Evolutionary conservation across 1,140 invertebrate species (phyloP).

Genomic region (Choristoneura fumiferana): DNA sequence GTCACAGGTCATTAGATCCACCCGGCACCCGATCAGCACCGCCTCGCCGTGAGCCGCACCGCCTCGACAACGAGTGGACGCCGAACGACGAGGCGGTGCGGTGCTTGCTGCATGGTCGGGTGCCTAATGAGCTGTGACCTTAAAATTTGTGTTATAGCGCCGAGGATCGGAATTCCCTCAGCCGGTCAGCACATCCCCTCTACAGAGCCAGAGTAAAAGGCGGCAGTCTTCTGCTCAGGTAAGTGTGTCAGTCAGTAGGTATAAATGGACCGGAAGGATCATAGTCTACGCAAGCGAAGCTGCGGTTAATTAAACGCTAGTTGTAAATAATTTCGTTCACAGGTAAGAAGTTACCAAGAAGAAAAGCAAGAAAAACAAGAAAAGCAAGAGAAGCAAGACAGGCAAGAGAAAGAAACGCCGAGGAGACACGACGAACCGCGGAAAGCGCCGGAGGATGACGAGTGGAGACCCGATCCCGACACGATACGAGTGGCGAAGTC

Average conservation of each 20-base stretch:
- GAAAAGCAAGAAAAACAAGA: slow-evolving; percentile 50
- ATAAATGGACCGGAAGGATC: no score
- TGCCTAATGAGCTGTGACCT: no score
- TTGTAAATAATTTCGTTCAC: slow-evolving; percentile 22
- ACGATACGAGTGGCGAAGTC: slow-evolving; percentile 57
- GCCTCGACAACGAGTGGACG: no score
- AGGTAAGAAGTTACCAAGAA: slow-evolving; percentile 64
- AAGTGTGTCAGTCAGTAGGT: slow-evolving; percentile 18
- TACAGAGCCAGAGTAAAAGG: slow-evolving; percentile 54
- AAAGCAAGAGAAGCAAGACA: slow-evolving; percentile 1
- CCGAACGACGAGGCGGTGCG: no score
- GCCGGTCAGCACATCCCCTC: slow-evolving; percentile 65
- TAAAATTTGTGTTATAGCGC: slow-evolving; percentile 43
- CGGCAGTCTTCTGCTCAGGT: slow-evolving; percentile 65
- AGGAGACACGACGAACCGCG: slow-evolving; percentile 50
- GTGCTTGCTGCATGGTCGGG: no score
- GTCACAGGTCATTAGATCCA: no score
- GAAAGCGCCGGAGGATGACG: slow-evolving; percentile 38
- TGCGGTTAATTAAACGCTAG: no score
- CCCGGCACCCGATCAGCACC: no score
- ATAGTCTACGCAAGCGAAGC: no score
- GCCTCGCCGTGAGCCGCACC: no score
- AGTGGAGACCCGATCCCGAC: slow-evolving; percentile 64
- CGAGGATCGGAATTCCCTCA: slow-evolving; percentile 69
- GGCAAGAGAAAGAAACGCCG: slow-evolving; percentile 21